Percentiles rank a stretch among this genome's conserved stretches.
Evolutionary conservation across 1,140 invertebrate species (phyloP).

Genomic region (Diorhabda elongata): DNA sequence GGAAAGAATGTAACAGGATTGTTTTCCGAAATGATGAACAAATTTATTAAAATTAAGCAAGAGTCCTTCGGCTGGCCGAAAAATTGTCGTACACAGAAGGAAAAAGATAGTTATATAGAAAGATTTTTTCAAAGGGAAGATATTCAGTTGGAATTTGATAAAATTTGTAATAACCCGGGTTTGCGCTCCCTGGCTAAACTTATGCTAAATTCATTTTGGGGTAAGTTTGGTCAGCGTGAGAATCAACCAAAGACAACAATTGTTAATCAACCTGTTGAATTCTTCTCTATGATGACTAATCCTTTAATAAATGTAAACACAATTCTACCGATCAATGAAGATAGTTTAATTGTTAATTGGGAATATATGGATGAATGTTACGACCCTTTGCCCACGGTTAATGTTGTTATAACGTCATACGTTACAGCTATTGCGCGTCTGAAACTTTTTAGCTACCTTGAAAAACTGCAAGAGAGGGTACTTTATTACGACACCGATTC

Average conservation of each 20-base stretch:
- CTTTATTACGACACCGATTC: too few species aligned
- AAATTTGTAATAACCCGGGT: conserved; percentile 44
- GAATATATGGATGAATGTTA: conserved; percentile 11
- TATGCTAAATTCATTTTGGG: conserved; percentile 44
- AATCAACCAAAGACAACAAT: conserved; percentile 19
- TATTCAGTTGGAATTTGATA: conserved; percentile 40
- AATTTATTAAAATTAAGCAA: too few species aligned
- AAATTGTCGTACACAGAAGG: conserved; percentile 34
- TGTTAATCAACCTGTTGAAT: conserved; percentile 8
- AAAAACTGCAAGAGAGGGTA: neutral
- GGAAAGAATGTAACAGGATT: conserved; percentile 28
- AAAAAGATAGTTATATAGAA: conserved; percentile 37
- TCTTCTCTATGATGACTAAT: conserved; percentile 16
- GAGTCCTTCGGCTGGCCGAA: conserved; percentile 32
- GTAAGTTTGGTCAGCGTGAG: conserved; percentile 31
- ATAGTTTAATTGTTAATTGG: conserved; percentile 12
- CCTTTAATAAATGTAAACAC: conserved; percentile 8
- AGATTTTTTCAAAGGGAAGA: conserved; percentile 42
- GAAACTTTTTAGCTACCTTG: conserved; percentile 22
- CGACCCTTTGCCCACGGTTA: conserved; percentile 24
- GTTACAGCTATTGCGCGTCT: conserved; percentile 40
- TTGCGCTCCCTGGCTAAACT: conserved; percentile 40
- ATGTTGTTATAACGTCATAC: conserved; percentile 43
- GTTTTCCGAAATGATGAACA: conserved; percentile 39
- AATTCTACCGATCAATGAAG: too few species aligned